Evolutionary conservation across 2,888 invertebrate genomes (phyloP).

Genomic region (Clostera curtula): DNA sequence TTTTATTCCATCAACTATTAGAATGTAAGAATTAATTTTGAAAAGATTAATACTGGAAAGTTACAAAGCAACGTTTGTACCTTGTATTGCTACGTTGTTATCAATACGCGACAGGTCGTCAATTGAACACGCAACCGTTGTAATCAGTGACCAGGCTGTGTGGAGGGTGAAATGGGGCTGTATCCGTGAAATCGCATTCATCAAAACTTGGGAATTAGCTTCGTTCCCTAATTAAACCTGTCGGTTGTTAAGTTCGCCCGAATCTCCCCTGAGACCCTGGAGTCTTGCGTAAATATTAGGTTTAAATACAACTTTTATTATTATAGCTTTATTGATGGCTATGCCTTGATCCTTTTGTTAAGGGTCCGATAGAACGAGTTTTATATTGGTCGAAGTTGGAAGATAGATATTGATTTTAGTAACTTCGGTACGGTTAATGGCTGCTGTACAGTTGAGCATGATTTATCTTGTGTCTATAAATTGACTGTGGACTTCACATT

Average conservation of each 20-base stretch:
- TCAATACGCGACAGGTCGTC: too few relatives aligned
- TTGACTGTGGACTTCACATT: too few relatives aligned
- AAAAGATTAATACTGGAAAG: too few relatives aligned
- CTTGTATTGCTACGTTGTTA: too few relatives aligned
- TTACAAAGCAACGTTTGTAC: too few relatives aligned
- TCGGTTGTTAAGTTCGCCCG: conserved; percentile 51
- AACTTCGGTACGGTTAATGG: too few relatives aligned
- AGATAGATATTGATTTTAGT: conserved; percentile 7
- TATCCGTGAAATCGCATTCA: conserved; percentile 68
- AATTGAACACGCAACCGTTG: too few relatives aligned
- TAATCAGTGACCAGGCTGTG: conserved; percentile 5
- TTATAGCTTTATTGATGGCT: conserved; percentile 47
- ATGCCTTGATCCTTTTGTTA: conserved; percentile 27
- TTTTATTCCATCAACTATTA: too few relatives aligned
- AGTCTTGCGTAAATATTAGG: conserved; percentile 61
- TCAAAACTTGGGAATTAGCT: conserved; percentile 70
- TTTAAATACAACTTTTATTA: conserved; percentile 60
- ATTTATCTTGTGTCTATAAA: too few relatives aligned
- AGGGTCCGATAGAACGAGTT: conserved; percentile 32
- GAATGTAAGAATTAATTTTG: too few relatives aligned
- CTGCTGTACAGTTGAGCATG: too few relatives aligned
- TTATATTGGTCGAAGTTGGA: conserved; percentile 15
- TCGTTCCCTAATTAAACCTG: conserved; percentile 66
- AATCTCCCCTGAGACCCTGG: conserved; percentile 31
- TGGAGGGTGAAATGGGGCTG: conserved; percentile 33